phyloP scores from a whole-genome alignment of 2,888 invertebrate species.

The Eupithecia tripunctaria region DNA sequence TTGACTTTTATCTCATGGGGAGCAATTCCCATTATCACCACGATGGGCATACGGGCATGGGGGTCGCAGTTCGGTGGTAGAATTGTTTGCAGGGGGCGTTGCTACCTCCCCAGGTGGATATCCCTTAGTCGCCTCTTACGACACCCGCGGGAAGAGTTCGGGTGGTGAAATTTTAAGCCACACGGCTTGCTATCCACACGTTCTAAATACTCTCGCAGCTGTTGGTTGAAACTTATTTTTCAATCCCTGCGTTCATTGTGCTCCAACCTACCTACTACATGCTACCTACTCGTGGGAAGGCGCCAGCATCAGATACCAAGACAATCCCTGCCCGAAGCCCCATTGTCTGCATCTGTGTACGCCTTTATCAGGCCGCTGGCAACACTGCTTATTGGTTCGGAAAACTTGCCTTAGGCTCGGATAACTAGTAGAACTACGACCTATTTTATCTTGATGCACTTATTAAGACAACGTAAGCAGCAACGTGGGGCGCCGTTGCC shows the following conservation, averaged over 20 bases:
- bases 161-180: too few species aligned
- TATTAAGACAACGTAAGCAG: neutral
- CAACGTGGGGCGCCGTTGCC: neutral
- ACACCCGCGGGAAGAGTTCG: too few species aligned
- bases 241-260: constrained; percentile 18
- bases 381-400: constrained; percentile 11
- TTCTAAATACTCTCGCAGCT: neutral
- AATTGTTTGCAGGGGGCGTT: too few species aligned
- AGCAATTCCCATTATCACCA: too few species aligned
- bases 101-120: too few species aligned
- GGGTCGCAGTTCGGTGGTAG: too few species aligned
- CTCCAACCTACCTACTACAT: constrained; percentile 26
- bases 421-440: neutral
- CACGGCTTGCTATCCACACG: neutral
- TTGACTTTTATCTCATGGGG: too few species aligned
- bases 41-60: too few species aligned
- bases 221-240: constrained; percentile 6
- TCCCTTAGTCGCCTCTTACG: too few species aligned
- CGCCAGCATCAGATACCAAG: constrained; percentile 48
- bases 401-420: neutral
- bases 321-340: constrained; percentile 52
- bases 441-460: neutral
- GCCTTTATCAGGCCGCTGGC: constrained; percentile 7
- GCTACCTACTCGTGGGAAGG: constrained; percentile 48
- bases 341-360: constrained; percentile 42